These are phyloP conservation scores for Heloderma charlesbogerti DNA, from an alignment of 2,113 vertebrate genomes.

Conservation along the genomic window DNA sequence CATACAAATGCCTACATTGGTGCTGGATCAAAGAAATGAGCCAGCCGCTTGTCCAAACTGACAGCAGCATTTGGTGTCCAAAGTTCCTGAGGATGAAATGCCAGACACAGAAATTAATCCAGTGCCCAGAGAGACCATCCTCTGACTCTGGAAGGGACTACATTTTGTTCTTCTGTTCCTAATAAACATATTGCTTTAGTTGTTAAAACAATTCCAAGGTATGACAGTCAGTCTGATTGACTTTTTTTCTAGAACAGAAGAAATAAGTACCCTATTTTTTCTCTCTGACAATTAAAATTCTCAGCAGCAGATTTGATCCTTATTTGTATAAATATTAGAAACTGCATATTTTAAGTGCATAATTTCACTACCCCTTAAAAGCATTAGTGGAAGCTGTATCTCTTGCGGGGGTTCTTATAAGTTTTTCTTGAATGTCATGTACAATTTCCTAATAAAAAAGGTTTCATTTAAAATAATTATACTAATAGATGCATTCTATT, in stretches of 20 bases:
- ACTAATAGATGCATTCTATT: neutral
- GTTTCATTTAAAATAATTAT: neutral
- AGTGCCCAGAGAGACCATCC: conserved; percentile 45
- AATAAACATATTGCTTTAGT: conserved; percentile 53
- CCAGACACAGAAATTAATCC: conserved; percentile 49
- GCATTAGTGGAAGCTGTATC: neutral
- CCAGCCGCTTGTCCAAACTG: conserved; percentile 57
- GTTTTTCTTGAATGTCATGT: neutral
- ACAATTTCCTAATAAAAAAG: no score
- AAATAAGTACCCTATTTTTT: conserved; percentile 41
- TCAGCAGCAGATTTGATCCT: conserved; percentile 46
- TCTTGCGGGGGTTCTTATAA: neutral
- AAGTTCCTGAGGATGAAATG: conserved; percentile 48
- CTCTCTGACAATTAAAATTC: conserved; percentile 53
- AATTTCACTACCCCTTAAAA: neutral
- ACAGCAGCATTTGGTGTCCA: conserved; percentile 63
- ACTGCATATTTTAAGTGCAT: neutral
- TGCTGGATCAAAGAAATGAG: conserved; percentile 54
- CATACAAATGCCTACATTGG: conserved; percentile 28
- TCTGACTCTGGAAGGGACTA: conserved; percentile 44
- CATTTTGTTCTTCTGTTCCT: conserved; percentile 69
- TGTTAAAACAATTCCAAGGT: conserved; percentile 53
- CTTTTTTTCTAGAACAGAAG: conserved; percentile 42
- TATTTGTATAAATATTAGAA: no score
- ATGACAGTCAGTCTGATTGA: conserved; percentile 54